Base-by-base conservation (phyloP, 2,888 invertebrate genomes). In the Theristus sp. region DNA sequence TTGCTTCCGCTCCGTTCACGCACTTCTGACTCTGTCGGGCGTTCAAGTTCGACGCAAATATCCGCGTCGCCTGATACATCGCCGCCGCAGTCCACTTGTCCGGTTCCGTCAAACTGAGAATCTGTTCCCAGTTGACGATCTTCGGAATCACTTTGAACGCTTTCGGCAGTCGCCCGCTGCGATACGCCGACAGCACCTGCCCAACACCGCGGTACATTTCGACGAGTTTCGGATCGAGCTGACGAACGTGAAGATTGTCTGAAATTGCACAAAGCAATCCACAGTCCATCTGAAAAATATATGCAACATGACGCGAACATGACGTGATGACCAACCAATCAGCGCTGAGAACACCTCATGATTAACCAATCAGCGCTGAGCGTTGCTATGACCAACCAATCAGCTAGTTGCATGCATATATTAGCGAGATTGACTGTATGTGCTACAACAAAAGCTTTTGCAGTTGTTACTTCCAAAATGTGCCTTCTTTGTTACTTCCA, bases 11-110 rank as follows among this genome's bases (percentile, higher is more conserved):
- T 6, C 28, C 26, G 24, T 10, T 30, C 30, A n/a, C n/a, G n/a
- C n/a, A 78, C 78, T 91, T 80, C 73, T 96, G 94, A 0, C 93
- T 91, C 89, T 93, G 90, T 70, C 87, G 85, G 66, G 90, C 89
- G 70, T 90, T 91, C 46, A 96, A 79, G 75, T 93, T 93, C 0
- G 96, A 93, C n/a, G 89, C 85, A 76, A 98, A 99, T 69, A 96
- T 87, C 72, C 94, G 80, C 0, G 89, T 90, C 0, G 87, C 90
- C 78, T 87, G 91, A 75, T 90, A 94, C 86, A 98, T 87, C 0
- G 94, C 88, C 54, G 96, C 94, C 25, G 98, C 93, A 60, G 89
- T 87, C 98, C 98, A 99, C 53, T 82, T 83, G n/a, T 87, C 84
- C 13, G 98, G 96, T 75, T 89, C 87, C 73, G 78, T 76, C 65